phyloP scores from a whole-genome alignment of 2,113 vertebrate species.

The Silurus meridionalis region DNA sequence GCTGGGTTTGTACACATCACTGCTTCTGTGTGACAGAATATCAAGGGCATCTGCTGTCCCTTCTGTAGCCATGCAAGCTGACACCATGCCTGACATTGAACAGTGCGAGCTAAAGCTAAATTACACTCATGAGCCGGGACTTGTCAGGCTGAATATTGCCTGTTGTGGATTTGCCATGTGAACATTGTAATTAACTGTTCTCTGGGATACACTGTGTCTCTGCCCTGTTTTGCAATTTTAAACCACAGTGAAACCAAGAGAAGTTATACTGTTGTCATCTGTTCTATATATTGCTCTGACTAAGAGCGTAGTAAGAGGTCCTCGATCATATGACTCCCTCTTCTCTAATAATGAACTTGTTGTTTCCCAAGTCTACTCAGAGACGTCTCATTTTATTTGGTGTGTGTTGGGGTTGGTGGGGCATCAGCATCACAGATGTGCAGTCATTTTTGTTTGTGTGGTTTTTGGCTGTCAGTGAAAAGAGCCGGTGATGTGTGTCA shows the following conservation, averaged over 20 bases:
- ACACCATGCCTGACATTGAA: conserved; percentile 30
- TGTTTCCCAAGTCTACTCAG: conserved; percentile 42
- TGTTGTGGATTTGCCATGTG: conserved; percentile 8
- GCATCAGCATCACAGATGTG: background rate
- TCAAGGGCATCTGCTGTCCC: conserved; percentile 52
- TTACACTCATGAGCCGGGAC: conserved; percentile 15
- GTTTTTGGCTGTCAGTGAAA: conserved; percentile 26
- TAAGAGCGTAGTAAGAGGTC: conserved; percentile 32
- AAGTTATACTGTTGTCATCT: background rate
- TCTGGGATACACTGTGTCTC: background rate
- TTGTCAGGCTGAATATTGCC: conserved; percentile 3
- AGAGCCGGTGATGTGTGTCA: conserved; percentile 4
- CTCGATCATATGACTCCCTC: conserved; percentile 47
- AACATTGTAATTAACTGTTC: conserved; percentile 23
- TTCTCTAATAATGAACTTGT: conserved; percentile 49
- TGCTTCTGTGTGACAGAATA: conserved; percentile 40
- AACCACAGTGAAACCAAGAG: background rate
- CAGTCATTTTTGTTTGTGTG: conserved; percentile 15
- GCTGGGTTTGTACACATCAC: conserved; percentile 17
- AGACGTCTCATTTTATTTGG: conserved; percentile 35
- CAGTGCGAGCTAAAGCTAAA: conserved; percentile 16
- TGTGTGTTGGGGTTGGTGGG: background rate
- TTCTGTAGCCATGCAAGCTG: conserved; percentile 41
- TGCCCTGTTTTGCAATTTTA: too few relatives aligned
- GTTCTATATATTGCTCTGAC: conserved; percentile 37